phyloP scores from a whole-genome alignment of 1,140 invertebrate genomes.

The Melipona quadrifasciata region DNA sequence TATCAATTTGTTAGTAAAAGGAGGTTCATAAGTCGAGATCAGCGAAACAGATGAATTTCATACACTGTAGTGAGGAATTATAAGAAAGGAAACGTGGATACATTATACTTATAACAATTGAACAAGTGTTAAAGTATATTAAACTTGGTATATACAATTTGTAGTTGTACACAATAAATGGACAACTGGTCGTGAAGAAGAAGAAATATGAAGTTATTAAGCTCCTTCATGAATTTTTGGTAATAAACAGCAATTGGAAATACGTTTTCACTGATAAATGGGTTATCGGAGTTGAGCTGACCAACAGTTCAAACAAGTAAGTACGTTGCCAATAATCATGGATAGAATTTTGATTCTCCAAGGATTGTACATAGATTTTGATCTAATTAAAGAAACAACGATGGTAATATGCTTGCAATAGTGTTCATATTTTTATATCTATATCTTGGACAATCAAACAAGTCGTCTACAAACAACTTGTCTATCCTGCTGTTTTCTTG shows the following conservation, averaged over 20 bases:
- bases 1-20: background rate
- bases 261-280: conserved; percentile 72
- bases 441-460: background rate
- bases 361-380: background rate
- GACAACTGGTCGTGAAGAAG: conserved; percentile 65
- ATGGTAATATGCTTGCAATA: background rate
- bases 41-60: background rate
- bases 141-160: conserved; percentile 32
- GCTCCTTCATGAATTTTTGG: conserved; percentile 21
- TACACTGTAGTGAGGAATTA: background rate
- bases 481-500: background rate
- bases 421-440: background rate
- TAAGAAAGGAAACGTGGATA: background rate
- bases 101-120: background rate
- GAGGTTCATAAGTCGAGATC: background rate
- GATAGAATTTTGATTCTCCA: background rate
- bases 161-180: conserved; percentile 67
- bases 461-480: background rate
- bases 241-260: conserved; percentile 67
- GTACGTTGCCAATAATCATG: conserved; percentile 31
- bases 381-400: background rate
- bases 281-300: conserved; percentile 71
- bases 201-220: conserved; percentile 23
- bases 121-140: conserved; percentile 29
- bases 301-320: conserved; percentile 71